phyloP scores from a whole-genome alignment of 2,888 invertebrate species.

The Agonopterix heracliana region DNA sequence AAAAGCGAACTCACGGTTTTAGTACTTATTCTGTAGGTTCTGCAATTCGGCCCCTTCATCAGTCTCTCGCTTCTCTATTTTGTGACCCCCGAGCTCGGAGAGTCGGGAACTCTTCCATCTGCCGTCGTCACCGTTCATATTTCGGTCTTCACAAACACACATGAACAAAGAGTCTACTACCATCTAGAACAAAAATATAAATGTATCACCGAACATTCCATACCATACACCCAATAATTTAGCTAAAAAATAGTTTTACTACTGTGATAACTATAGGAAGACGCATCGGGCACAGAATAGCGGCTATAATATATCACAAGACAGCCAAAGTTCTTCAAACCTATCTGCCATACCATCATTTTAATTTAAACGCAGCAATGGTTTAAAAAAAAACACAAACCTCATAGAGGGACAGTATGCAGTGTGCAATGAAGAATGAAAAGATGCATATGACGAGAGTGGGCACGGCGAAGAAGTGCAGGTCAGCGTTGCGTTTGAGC shows the following conservation, averaged over 20 bases:
- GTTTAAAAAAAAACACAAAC: constrained; percentile 73
- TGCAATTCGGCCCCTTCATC: constrained; percentile 42
- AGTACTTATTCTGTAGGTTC: constrained; percentile 59
- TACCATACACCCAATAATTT: no score
- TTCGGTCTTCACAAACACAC: constrained; percentile 95
- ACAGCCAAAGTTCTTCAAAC: no score
- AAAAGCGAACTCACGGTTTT: constrained; percentile 7
- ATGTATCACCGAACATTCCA: no score
- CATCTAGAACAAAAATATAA: constrained; percentile 77
- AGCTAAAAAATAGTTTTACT: no score
- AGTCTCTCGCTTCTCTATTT: constrained; percentile 24
- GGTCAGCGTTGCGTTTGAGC: constrained; percentile 81
- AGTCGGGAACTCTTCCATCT: constrained; percentile 77
- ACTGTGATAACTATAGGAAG: no score
- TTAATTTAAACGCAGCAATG: no score
- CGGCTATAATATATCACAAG: no score
- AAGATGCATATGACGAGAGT: constrained; percentile 89
- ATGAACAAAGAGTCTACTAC: constrained; percentile 95
- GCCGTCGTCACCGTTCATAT: constrained; percentile 85
- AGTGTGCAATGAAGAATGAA: constrained; percentile 94
- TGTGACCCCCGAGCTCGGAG: constrained; percentile 70
- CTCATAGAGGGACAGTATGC: constrained; percentile 95
- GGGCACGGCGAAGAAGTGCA: constrained; percentile 91
- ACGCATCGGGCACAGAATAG: no score
- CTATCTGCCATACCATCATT: no score